Percentiles rank a stretch among this genome's conserved stretches.
These are phyloP conservation scores for Drosophila pseudotalamancana DNA, from an alignment of 2,888 invertebrate genomes.

Conservation along the genomic window DNA sequence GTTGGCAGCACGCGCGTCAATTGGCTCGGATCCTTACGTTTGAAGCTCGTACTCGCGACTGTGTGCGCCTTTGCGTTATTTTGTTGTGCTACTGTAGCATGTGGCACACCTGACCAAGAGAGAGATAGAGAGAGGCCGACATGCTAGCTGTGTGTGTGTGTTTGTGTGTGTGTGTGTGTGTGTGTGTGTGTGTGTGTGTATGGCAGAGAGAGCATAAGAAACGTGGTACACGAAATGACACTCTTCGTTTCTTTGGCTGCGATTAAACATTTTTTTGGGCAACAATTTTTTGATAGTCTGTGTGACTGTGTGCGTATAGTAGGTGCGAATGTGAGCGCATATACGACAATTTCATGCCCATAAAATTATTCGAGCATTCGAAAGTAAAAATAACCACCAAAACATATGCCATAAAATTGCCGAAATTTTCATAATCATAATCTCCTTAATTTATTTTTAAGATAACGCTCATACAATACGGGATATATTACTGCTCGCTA, in stretches of 20 bases:
- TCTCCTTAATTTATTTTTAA: neutral
- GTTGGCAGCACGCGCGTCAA: conserved; percentile 21
- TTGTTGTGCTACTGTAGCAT: conserved; percentile 25
- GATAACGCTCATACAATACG: neutral
- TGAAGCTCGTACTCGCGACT: conserved; percentile 74
- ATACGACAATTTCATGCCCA: conserved; percentile 29
- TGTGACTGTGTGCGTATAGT: conserved; percentile 3
- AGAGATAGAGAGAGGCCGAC: neutral
- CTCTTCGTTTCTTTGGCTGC: conserved; percentile 52
- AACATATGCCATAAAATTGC: neutral
- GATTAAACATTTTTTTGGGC: conserved; percentile 53
- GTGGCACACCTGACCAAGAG: conserved; percentile 37
- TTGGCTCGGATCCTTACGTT: conserved; percentile 67
- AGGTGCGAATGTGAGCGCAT: conserved; percentile 2
- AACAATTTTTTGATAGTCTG: conserved; percentile 54
- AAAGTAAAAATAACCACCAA: conserved; percentile 16
- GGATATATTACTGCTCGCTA: neutral
- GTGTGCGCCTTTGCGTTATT: conserved; percentile 32
- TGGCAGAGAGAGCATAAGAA: conserved; percentile 13
- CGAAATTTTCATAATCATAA: neutral
- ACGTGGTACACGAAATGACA: conserved; percentile 23
- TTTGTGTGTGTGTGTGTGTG: neutral
- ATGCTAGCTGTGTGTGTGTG: neutral
- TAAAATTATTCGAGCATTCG: conserved; percentile 20
- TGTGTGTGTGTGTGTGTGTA: neutral